Conservation (phyloP, 2,113 vertebrate species). For the Orycteropus afer region DNA sequence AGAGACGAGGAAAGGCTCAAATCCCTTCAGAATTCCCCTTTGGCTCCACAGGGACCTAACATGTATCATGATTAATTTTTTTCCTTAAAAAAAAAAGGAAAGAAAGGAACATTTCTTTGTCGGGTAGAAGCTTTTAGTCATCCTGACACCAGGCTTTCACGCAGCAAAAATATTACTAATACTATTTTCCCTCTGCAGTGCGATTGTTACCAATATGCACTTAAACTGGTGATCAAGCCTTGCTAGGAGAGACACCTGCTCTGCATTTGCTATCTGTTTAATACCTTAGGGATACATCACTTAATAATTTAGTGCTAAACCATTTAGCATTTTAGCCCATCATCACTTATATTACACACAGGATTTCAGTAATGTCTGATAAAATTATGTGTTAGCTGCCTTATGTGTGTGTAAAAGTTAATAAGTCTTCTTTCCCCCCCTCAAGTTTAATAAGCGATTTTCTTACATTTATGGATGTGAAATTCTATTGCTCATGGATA, state of each 20-base stretch:
- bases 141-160: constrained; percentile 85
- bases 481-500: constrained; percentile 91
- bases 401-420: constrained; percentile 91
- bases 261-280: constrained; percentile 88
- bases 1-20: constrained; percentile 33
- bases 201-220: constrained; percentile 89
- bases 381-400: constrained; percentile 91
- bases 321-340: constrained; percentile 92
- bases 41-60: constrained; percentile 79
- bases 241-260: constrained; percentile 89
- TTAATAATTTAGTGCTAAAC: constrained; percentile 92
- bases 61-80: constrained; percentile 79
- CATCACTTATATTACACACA: constrained; percentile 91
- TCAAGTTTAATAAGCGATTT: constrained; percentile 92
- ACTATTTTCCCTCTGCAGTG: constrained; percentile 87
- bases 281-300: constrained; percentile 89
- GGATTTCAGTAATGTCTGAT: constrained; percentile 91
- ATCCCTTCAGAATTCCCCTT: constrained; percentile 67
- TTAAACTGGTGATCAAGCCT: constrained; percentile 88
- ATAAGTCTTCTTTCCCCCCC: constrained; percentile 89
- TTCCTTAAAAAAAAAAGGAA: not conserved
- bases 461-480: constrained; percentile 91
- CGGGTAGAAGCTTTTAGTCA: constrained; percentile 87
- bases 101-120: constrained; percentile 84
- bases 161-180: constrained; percentile 88